A percentile compares a stretch with the other conserved stretches of the same genome.
These are phyloP conservation scores for Petrocephalus microphthalmus DNA, from an alignment of 2,113 vertebrate species.

Conservation along the genomic window DNA sequence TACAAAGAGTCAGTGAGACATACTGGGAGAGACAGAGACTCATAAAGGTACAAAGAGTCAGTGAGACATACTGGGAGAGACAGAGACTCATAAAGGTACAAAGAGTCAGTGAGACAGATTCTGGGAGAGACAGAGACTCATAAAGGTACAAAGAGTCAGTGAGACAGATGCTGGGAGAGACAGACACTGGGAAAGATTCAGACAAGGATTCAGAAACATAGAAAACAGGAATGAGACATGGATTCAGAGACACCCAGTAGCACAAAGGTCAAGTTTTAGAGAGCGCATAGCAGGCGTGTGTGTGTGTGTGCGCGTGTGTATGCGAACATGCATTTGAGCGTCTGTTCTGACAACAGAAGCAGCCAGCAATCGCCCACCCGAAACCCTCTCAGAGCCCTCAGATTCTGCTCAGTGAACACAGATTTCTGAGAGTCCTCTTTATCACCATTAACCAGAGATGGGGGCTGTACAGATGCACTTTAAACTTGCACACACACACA, in stretches of 20 bases:
- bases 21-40: not conserved
- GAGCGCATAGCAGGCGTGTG: not conserved
- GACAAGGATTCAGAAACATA: not conserved
- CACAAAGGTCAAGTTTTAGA: slow-evolving; percentile 11
- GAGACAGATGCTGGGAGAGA: too few relatives aligned
- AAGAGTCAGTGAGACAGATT: too few relatives aligned
- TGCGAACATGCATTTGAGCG: not conserved
- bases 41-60: too few relatives aligned
- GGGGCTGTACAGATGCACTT: slow-evolving; percentile 17
- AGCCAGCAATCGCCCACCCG: slow-evolving; percentile 10
- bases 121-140: too few relatives aligned
- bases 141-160: too few relatives aligned
- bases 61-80: not conserved
- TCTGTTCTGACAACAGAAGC: slow-evolving; percentile 11
- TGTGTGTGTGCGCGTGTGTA: not conserved
- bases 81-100: not conserved
- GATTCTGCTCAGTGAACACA: not conserved
- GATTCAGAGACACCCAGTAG: not conserved
- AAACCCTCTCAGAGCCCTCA: slow-evolving; percentile 20
- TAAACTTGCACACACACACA: slow-evolving; percentile 40
- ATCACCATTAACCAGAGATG: slow-evolving; percentile 17
- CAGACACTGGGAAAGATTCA: not conserved
- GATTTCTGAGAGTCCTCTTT: slow-evolving; percentile 11
- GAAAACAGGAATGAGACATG: not conserved
- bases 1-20: not conserved